Evolutionary conservation across 1,140 invertebrate species (phyloP), one percentile per base, ranked within the genome.

Genomic region (Anastrepha obliqua): DNA sequence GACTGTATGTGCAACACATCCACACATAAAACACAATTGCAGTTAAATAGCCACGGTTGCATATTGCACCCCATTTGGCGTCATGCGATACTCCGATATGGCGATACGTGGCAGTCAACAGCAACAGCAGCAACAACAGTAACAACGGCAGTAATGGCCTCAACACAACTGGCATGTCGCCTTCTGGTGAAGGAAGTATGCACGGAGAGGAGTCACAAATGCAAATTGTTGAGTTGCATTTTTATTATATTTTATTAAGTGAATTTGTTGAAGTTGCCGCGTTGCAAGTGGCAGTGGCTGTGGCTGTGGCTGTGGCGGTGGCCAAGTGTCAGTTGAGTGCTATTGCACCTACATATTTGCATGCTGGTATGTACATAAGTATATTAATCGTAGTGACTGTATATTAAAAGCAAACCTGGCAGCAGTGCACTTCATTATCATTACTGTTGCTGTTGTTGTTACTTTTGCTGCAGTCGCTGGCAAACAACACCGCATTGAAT

Each of bases 161-260:
- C n/a, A 13, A 81, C 47, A n/a, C 47, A 55, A 81, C 3, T 11
- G 3, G 11, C 29, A 67, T 9, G 29, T 67, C 39, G 64, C 11
- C 0, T 29, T 29, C 29, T 29, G 29, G 29, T 62, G 7, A 17
- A 62, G 17, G 11, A 17, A 7, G 8, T n/a, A 62, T 55, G 51
- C 47, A 44, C 15, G 15, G 74, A 44, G 74, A 51, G 74, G 67
- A 74, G 13, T 5, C 44, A 42, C 67, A 17, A 44, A 74, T 55
- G 74, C n/a, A 81, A 81, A 81, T 81, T 81, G 74, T 81, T 81
- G 74, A 51, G 74, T 81, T 81, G 74, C 51, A 81, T 81, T 81
- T 81, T 58, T 81, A 81, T 81, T 81, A 81, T 81, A 81, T 81
- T 81, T 81, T 81, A 81, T 81, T 81, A 81, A 81, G 74, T 81